phyloP scores from a whole-genome alignment of 1,140 invertebrate genomes.

The Artemia franciscana region DNA sequence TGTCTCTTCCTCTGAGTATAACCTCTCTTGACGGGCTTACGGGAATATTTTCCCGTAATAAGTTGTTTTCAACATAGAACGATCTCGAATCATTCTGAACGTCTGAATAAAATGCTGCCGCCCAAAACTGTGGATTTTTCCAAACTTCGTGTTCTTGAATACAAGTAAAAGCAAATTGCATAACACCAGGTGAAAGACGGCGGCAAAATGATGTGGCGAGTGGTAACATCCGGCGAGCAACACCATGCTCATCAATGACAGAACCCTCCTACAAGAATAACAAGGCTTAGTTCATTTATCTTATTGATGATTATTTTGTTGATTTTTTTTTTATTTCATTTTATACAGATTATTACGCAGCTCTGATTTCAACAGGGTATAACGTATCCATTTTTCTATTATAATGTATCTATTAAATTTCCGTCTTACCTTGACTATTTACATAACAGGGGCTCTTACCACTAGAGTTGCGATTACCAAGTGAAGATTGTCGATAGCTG shows the following conservation, averaged over 20 bases:
- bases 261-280: constrained; percentile 43
- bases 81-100: constrained; percentile 82
- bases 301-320: too few relatives aligned
- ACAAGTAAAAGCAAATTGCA: constrained; percentile 92
- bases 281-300: too few relatives aligned
- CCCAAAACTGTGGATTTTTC: constrained; percentile 90
- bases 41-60: constrained; percentile 32
- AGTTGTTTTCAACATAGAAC: constrained; percentile 32
- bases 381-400: too few relatives aligned
- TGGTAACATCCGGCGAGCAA: constrained; percentile 73
- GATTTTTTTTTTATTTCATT: too few relatives aligned
- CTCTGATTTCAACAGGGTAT: too few relatives aligned
- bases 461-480: too few relatives aligned
- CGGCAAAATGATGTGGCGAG: constrained; percentile 83
- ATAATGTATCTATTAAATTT: too few relatives aligned
- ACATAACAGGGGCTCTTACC: too few relatives aligned
- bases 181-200: constrained; percentile 86
- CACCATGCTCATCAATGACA: constrained; percentile 77
- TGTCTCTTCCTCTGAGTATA: not conserved
- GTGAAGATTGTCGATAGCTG: too few relatives aligned
- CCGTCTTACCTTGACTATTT: too few relatives aligned
- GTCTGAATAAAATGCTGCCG: constrained; percentile 84
- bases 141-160: constrained; percentile 90
- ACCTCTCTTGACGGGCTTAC: not conserved
- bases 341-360: too few relatives aligned